Base-by-base conservation (phyloP, 2,797 vertebrate genomes). In the Enteromius unitaeniatus region DNA sequence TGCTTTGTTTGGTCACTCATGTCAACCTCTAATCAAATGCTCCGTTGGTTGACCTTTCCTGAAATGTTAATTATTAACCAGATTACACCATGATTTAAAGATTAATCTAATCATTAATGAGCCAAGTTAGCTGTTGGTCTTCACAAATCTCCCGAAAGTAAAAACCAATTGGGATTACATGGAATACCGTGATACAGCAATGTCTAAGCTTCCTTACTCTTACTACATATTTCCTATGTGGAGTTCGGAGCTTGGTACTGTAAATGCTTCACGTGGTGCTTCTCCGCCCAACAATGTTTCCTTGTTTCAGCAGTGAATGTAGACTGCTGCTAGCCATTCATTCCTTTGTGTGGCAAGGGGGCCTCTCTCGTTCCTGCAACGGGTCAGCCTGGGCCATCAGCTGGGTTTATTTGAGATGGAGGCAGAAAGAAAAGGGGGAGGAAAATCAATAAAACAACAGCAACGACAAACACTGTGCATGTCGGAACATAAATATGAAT, bases 241-340 rank as follows among this genome's bases (percentile, higher is more conserved):
- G 51, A 65, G n/a, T 67, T 53, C 9, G 49, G 67, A 47, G 68
- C 81, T 78, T 68, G 81, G 74, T 77, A 76, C 84, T 73, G 73
- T 83, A 81, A 79, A 84, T 65, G 28, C 34, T 89, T 86, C 88
- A 78, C 86, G 78, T 87, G 87, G 91, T 86, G 82, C 85, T 91
- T 90, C 89, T 89, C 88, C 88, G 78, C 89, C 89, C 87, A 92
- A 95, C 94, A 95, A 95, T 94, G 93, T 92, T 90, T 91, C 93
- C 93, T 95, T 95, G 95, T 95, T 95, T 91, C 90, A 88, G 89
- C 64, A 88, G 91, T 95, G 94, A 95, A 95, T 95, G 92, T 92
- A 90, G 86, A 87, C 92, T 93, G 93, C 93, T 92, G 91, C 90
- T 89, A 94, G 93, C 93, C 92, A 93, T 94, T 95, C 93, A 94